Base-by-base conservation (phyloP, 2,797 vertebrate species). In the Columba guinea region DNA sequence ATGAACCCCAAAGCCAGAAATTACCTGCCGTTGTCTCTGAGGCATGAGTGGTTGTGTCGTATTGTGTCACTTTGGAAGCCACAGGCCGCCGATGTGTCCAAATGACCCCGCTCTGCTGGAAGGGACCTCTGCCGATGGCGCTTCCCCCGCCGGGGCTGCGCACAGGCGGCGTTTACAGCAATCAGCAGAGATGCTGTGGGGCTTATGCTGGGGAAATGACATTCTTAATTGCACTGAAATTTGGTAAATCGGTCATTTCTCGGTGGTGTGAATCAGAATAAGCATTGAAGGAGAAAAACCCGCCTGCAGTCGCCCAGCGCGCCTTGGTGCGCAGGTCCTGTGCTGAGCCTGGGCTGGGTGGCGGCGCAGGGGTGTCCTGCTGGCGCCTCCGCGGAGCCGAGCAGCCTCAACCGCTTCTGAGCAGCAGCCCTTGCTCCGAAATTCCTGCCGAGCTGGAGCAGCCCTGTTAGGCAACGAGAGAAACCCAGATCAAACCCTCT, bases 71-170 rank as follows among this genome's bases (percentile, higher is more conserved):
- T 52, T 19, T 2, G 3, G 46, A 1, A 71, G 34, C 62, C 4
- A 2, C 0, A 2, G 70, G n/a, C 56, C 3, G 4, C 18, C 18
- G 14, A 13, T 2, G 0, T 32, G 34, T 23, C 88, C 10, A 2
- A 39, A 12, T 3, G 14, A 24, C 44, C 35, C 4, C 1, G 20
- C 34, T 44, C 44, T 84, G 69, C 75, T 37, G 32, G 32, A 20
- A 23, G 28, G 68, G 22, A 13, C 30, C 49, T n/a, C 6, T 26
- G 9, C 26, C 0, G 10, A 20, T 32, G 83, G n/a, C 44, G 13
- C 53, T 68, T 55, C 0, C 4, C 60, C 58, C 1, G 0, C n/a
- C 10, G 10, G 81, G 32, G 26, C 71, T 34, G 35, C 3, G 41
- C 16, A 13, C 32, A 2, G 49, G 59, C 15, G 74, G 77, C 84